Percentiles rank a stretch among this genome's conserved stretches.
These are phyloP conservation scores for Genyomyrus donnyi DNA, from an alignment of 2,113 vertebrate genomes.

Conservation along the genomic window DNA sequence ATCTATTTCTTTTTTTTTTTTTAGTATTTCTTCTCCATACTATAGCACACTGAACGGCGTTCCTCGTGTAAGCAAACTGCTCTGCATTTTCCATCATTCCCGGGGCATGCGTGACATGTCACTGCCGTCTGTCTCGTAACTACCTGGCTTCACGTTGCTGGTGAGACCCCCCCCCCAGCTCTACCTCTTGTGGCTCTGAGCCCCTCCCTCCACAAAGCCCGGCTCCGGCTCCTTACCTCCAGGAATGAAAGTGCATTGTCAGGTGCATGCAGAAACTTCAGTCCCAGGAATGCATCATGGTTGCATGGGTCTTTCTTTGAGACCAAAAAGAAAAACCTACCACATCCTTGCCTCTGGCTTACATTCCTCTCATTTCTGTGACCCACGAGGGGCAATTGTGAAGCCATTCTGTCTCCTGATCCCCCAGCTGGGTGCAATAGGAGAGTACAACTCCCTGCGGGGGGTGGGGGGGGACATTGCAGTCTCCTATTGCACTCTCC, in stretches of 20 bases:
- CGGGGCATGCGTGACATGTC: background rate
- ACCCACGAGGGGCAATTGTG: background rate
- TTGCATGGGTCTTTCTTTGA: background rate
- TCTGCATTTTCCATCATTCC: background rate
- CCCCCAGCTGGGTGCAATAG: background rate
- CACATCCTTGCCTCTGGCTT: background rate
- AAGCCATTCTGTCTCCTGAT: background rate
- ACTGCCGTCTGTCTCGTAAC: background rate
- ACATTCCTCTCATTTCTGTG: background rate
- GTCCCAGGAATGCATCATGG: background rate
- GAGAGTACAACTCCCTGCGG: background rate
- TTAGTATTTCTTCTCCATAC: background rate
- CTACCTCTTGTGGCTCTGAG: background rate
- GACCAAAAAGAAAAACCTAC: background rate
- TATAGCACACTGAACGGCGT: background rate
- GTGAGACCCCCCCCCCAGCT: background rate
- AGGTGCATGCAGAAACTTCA: background rate
- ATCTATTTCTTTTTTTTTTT: background rate
- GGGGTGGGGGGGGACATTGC: background rate
- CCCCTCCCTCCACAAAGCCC: too few species aligned
- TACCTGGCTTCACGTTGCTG: background rate
- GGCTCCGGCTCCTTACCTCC: background rate
- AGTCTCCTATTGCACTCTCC: background rate
- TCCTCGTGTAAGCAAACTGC: background rate
- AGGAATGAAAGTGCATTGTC: background rate